Base-by-base conservation (phyloP, 2,113 vertebrate species). In the Melanostigma gelatinosum region DNA sequence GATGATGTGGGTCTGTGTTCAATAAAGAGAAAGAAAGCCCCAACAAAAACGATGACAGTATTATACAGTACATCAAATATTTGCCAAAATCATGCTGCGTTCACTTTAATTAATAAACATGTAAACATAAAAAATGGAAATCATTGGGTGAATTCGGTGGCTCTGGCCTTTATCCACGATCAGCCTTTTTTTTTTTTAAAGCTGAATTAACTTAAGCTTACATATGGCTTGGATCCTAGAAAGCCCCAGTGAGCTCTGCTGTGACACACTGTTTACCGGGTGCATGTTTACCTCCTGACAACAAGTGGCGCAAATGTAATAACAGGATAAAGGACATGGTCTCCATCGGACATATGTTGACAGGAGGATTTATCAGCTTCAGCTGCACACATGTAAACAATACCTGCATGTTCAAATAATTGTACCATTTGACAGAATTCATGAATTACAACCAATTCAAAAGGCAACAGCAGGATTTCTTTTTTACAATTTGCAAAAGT, bases 381-480 rank as follows among this genome's bases (percentile, higher is more conserved):
- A 88, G 83, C 85, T 86, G 86, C 85, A 87, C 84, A 13, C 18
- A 40, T 79, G 60, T 57, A 70, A 54, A 66, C 54, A 6, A 75
- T 72, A 57, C 13, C 44, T 66, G 46, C 77, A n/a, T 48, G 52
- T 66, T 22, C 50, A 65, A 65, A 12, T 12, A 40, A 42, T 74
- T 82, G 72, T 75, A 75, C 40, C 63, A 79, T 82, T 72, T 75
- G 38, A 82, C 18, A 77, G 4, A 60, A 62, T 75, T 69, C 27
- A 68, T 38, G n/a, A 61, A 75, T 67, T 75, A 80, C 66, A 83
- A 83, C 57, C 24, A 82, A 16, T 32, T 54, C 46, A 64, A 82
- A 64, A 81, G 34, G 66, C 68, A 87, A 84, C 54, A 82, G 20
- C 55, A 77, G 70, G 68, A 62, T n/a, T 75, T 71, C 8, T 38